Percentiles rank a stretch among this genome's conserved stretches.
phyloP scores from a whole-genome alignment of 1,140 invertebrate species.

The Eurosta solidaginis region DNA sequence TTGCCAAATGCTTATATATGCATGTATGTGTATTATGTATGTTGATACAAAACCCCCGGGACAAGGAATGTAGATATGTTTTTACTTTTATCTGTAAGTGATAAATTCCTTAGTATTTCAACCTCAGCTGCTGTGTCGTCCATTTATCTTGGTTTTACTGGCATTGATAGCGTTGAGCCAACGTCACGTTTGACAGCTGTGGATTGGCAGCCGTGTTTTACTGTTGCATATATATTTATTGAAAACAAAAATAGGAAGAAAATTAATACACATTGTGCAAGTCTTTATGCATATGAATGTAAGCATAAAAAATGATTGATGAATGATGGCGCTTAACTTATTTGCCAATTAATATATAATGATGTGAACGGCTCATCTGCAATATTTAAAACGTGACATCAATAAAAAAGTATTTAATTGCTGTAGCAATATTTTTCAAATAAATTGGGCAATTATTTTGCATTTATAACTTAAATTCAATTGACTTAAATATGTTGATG shows the following conservation, averaged over 20 bases:
- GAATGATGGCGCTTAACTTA: not conserved
- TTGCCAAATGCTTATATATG: too few relatives aligned
- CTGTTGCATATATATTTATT: not conserved
- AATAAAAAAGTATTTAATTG: not conserved
- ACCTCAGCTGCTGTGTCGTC: not conserved
- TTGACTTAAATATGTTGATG: too few relatives aligned
- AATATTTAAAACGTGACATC: not conserved
- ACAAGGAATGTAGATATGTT: too few relatives aligned
- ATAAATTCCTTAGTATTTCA: not conserved
- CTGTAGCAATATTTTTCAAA: too few relatives aligned
- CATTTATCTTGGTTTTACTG: slow-evolving; percentile 16
- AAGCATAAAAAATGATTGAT: not conserved
- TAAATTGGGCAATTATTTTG: too few relatives aligned
- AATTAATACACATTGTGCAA: not conserved
- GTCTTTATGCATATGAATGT: not conserved
- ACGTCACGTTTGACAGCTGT: slow-evolving; percentile 5
- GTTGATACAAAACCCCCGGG: too few relatives aligned
- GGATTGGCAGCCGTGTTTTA: not conserved
- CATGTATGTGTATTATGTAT: too few relatives aligned
- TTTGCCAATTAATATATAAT: not conserved
- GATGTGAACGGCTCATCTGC: not conserved
- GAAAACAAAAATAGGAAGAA: too few relatives aligned
- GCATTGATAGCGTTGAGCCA: not conserved
- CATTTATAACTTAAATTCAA: too few relatives aligned
- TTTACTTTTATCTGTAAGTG: not conserved